Conservation (phyloP, 1,140 invertebrate genomes). For the Epicauta chinensis region DNA sequence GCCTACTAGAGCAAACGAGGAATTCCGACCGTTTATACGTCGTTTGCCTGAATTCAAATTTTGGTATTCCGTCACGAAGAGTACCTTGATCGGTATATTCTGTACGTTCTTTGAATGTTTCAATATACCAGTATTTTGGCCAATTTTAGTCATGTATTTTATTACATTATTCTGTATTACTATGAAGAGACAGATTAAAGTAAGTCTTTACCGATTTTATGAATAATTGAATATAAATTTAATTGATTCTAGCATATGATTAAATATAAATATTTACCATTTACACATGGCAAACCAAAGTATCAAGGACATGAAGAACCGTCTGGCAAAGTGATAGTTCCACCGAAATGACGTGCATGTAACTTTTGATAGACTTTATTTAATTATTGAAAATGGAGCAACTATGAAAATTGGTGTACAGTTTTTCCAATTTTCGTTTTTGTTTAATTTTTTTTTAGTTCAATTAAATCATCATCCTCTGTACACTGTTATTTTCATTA, state of each 20-base stretch:
- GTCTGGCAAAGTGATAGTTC: slow-evolving; percentile 49
- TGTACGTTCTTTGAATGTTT: slow-evolving; percentile 98
- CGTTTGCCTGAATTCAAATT: slow-evolving; percentile 99
- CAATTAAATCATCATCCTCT: no score
- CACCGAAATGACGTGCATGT: slow-evolving; percentile 33
- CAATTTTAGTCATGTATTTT: slow-evolving; percentile 99
- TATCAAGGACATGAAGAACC: slow-evolving; percentile 65
- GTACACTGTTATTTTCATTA: no score
- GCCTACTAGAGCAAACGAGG: slow-evolving; percentile 91
- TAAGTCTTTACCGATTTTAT: slow-evolving; percentile 45
- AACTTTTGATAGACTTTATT: no score
- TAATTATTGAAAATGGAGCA: no score
- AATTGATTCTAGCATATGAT: slow-evolving; percentile 93
- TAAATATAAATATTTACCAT: slow-evolving; percentile 97
- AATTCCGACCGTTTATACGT: slow-evolving; percentile 97
- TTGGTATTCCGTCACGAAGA: slow-evolving; percentile 96
- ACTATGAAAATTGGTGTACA: no score
- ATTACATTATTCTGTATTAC: slow-evolving; percentile 97
- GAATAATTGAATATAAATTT: slow-evolving; percentile 20
- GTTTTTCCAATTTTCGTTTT: no score
- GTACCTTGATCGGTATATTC: slow-evolving; percentile 82
- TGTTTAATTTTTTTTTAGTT: no score
- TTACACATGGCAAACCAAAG: slow-evolving; percentile 94
- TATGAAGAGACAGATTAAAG: slow-evolving; percentile 99
- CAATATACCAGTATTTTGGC: slow-evolving; percentile 99